A percentile compares a stretch with the other conserved stretches of the same genome.
Conservation (phyloP, 2,113 vertebrate species). For the Neogobius melanostomus region DNA sequence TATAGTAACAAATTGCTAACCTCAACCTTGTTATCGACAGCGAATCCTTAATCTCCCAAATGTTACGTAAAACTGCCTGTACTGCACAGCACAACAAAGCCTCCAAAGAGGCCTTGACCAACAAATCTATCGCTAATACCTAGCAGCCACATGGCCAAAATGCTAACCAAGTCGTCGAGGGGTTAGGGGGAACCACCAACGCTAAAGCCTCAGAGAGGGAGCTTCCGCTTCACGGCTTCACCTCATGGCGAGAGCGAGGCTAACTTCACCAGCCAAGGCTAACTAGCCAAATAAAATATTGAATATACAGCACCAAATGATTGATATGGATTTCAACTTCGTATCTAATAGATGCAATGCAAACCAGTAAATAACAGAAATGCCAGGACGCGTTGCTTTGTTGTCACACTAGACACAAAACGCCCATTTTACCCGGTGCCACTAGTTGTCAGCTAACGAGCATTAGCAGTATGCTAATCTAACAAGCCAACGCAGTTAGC, state of each 20-base stretch:
- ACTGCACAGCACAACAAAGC: slow-evolving; percentile 45
- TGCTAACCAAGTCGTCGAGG: slow-evolving; percentile 56
- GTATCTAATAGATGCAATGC: slow-evolving; percentile 24
- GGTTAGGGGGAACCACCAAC: slow-evolving; percentile 21
- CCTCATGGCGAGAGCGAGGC: slow-evolving; percentile 73
- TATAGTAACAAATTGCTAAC: slow-evolving; percentile 25
- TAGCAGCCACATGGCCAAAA: slow-evolving; percentile 66
- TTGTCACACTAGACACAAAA: slow-evolving; percentile 17
- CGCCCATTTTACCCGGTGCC: slow-evolving; percentile 29
- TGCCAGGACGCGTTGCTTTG: background rate
- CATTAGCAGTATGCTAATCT: slow-evolving; percentile 41
- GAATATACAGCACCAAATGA: background rate
- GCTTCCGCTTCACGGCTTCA: slow-evolving; percentile 65
- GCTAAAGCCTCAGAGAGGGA: slow-evolving; percentile 41
- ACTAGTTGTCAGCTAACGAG: slow-evolving; percentile 28
- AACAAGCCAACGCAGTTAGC: slow-evolving; percentile 22
- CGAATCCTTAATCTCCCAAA: slow-evolving; percentile 51
- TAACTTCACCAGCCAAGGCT: slow-evolving; percentile 41
- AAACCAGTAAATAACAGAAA: slow-evolving; percentile 6
- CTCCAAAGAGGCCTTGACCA: slow-evolving; percentile 46
- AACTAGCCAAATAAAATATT: slow-evolving; percentile 35
- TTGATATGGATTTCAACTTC: background rate
- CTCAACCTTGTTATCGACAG: slow-evolving; percentile 39
- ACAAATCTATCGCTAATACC: slow-evolving; percentile 7
- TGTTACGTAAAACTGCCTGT: slow-evolving; percentile 65